These are phyloP conservation scores for Polia nebulosa DNA, from an alignment of 2,888 invertebrate species.

Conservation along the genomic window DNA sequence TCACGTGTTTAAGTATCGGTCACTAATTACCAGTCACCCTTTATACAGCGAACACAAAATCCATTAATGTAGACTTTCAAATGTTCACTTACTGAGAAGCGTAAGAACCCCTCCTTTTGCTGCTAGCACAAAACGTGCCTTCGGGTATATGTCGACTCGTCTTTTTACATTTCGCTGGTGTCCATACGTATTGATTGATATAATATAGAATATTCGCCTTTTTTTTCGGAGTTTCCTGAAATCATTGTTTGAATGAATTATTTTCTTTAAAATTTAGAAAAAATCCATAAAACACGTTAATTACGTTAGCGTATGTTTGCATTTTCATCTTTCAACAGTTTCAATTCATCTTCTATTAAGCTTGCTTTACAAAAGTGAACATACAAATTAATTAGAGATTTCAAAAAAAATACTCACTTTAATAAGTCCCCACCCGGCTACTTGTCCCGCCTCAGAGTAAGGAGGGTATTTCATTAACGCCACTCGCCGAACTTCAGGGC, in stretches of 20 bases:
- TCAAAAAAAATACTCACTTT: slow-evolving; percentile 12
- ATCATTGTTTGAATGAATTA: too few species aligned
- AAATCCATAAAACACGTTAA: too few species aligned
- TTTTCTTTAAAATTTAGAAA: too few species aligned
- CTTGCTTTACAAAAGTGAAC: not conserved
- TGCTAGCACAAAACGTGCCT: slow-evolving; percentile 21
- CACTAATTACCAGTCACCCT: too few species aligned
- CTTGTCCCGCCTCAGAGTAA: not conserved
- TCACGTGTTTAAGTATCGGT: too few species aligned
- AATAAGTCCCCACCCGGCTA: slow-evolving; percentile 34
- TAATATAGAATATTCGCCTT: not conserved
- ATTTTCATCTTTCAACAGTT: not conserved
- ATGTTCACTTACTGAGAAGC: slow-evolving; percentile 22
- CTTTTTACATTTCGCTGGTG: not conserved
- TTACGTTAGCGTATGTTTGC: not conserved
- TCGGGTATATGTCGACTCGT: not conserved
- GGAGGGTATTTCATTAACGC: slow-evolving; percentile 13
- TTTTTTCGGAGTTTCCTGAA: not conserved
- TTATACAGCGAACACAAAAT: too few species aligned
- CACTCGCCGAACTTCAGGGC: slow-evolving; percentile 1
- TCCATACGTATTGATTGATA: slow-evolving; percentile 23
- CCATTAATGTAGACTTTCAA: not conserved
- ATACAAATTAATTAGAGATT: not conserved
- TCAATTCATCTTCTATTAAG: not conserved
- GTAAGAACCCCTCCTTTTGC: not conserved